A percentile compares a stretch with the other conserved stretches of the same genome.
These are phyloP conservation scores for Silurus aristotelis DNA, from an alignment of 2,797 vertebrate genomes.

Conservation along the genomic window DNA sequence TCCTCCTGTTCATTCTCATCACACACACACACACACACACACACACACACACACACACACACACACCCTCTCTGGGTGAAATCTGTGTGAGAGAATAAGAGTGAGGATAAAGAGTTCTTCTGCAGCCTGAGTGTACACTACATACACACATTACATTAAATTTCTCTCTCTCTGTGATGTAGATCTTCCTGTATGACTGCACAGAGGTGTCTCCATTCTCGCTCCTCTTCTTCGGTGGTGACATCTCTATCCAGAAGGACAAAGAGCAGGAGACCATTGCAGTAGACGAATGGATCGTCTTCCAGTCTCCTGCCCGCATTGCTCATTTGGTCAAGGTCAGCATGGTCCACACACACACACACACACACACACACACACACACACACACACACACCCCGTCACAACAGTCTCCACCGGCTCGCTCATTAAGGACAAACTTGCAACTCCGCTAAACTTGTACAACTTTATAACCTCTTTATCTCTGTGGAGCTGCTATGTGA, in stretches of 20 bases:
- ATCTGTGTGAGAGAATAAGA: background rate
- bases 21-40: background rate
- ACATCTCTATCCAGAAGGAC: conserved; percentile 95
- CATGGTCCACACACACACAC: background rate
- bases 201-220: conserved; percentile 97
- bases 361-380: background rate
- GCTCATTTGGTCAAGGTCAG: conserved; percentile 94
- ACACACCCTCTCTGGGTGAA: background rate
- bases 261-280: conserved; percentile 91
- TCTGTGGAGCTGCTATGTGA: too few species aligned
- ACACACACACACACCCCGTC: background rate
- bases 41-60: background rate
- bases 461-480: too few species aligned
- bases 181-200: conserved; percentile 98
- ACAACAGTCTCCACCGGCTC: too few species aligned
- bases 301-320: conserved; percentile 91
- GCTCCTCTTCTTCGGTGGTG: conserved; percentile 94
- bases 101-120: background rate
- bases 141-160: background rate
- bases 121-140: background rate
- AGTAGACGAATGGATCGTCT: conserved; percentile 96
- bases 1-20: background rate
- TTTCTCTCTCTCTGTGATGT: conserved; percentile 33
- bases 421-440: too few species aligned
- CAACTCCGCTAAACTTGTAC: too few species aligned